Conservation (phyloP, 2,888 invertebrate species). For the Onchidella celtica region DNA sequence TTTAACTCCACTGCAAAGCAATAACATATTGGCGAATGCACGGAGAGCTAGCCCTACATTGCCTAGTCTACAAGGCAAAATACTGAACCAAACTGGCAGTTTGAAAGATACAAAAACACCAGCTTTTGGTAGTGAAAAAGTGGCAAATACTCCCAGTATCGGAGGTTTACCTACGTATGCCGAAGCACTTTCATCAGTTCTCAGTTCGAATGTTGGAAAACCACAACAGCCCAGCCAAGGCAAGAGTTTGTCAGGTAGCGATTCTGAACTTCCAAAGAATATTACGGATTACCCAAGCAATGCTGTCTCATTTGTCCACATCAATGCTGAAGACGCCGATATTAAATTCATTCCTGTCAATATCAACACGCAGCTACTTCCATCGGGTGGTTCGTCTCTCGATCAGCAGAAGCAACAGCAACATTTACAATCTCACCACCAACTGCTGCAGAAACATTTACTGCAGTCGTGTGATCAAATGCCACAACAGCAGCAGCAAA, state of each 20-base stretch:
- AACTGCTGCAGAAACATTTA: background rate
- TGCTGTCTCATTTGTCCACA: background rate
- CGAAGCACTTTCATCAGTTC: conserved; percentile 27
- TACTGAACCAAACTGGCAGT: background rate
- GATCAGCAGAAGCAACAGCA: background rate
- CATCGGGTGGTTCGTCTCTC: background rate
- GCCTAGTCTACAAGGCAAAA: background rate
- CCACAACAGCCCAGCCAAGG: background rate
- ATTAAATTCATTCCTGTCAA: conserved; percentile 12
- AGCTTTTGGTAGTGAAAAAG: background rate
- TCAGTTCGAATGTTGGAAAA: too few species aligned
- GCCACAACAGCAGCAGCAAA: background rate
- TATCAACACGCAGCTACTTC: background rate
- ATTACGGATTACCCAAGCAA: background rate
- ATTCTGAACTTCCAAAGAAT: background rate
- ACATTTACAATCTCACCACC: conserved; percentile 1
- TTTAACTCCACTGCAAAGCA: background rate
- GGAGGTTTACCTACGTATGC: conserved; percentile 34
- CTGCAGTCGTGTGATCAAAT: background rate
- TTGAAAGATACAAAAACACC: too few species aligned
- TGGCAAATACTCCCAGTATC: background rate
- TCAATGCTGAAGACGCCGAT: conserved; percentile 14
- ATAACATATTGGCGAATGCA: background rate
- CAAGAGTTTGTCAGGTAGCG: background rate
- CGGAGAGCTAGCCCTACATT: background rate